Percentiles rank a stretch among this genome's conserved stretches.
phyloP scores from a whole-genome alignment of 2,797 vertebrate species.

The Caiman crocodilus region DNA sequence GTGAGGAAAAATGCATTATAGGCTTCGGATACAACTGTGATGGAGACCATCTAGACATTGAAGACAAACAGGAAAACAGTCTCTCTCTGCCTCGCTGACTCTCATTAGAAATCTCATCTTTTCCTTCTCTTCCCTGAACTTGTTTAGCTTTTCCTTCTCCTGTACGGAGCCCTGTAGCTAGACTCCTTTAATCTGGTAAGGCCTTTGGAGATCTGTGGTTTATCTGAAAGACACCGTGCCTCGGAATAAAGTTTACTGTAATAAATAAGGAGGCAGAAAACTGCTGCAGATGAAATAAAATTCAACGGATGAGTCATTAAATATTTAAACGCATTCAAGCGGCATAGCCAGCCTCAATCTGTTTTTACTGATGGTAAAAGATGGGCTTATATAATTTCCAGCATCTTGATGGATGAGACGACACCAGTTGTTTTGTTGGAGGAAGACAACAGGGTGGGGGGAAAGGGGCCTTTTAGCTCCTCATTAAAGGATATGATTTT shows the following conservation, averaged over 20 bases:
- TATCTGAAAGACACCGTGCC: slow-evolving; percentile 4
- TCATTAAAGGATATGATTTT: neutral
- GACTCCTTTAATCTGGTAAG: slow-evolving; percentile 16
- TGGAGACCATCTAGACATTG: neutral
- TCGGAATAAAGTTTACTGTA: slow-evolving; percentile 48
- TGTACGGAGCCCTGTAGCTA: neutral
- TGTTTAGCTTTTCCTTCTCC: neutral
- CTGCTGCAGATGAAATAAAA: slow-evolving; percentile 45
- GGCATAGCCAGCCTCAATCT: neutral
- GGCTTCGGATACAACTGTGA: neutral
- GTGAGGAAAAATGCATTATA: neutral
- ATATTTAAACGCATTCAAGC: slow-evolving; percentile 47
- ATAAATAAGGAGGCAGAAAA: slow-evolving; percentile 67
- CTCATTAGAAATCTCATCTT: slow-evolving; percentile 19
- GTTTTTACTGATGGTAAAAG: slow-evolving; percentile 43
- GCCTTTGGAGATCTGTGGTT: slow-evolving; percentile 7
- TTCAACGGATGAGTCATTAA: slow-evolving; percentile 44
- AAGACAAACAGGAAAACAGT: neutral
- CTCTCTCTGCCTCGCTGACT: neutral
- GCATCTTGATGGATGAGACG: neutral
- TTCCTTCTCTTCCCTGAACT: neutral
- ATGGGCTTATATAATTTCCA: slow-evolving; percentile 56
- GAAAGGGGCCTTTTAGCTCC: slow-evolving; percentile 17
- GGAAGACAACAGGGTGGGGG: neutral
- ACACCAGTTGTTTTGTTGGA: slow-evolving; percentile 35